phyloP scores from a whole-genome alignment of 1,140 invertebrate genomes.

The Pogonognathellus flavescens region DNA sequence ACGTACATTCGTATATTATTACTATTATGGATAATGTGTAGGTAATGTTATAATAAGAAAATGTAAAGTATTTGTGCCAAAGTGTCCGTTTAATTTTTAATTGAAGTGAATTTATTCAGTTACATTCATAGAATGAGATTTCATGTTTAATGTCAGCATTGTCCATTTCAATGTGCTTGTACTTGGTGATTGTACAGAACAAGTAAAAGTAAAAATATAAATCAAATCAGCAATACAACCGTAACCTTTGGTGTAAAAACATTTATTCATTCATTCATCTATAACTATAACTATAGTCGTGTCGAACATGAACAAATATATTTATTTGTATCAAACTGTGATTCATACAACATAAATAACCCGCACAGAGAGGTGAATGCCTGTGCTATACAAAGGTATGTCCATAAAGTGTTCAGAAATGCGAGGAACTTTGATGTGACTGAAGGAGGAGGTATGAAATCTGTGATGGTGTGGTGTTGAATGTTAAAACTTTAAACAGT shows the following conservation, averaged over 20 bases:
- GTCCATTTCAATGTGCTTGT: constrained; percentile 49
- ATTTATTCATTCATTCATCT: too few species aligned
- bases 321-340: too few species aligned
- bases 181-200: constrained; percentile 49
- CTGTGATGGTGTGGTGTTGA: too few species aligned
- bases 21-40: constrained; percentile 5
- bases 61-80: constrained; percentile 48
- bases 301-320: too few species aligned
- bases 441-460: too few species aligned
- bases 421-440: too few species aligned
- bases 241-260: neutral
- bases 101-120: constrained; percentile 37
- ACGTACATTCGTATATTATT: constrained; percentile 21
- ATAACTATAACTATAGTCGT: too few species aligned
- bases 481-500: too few species aligned
- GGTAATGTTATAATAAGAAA: neutral
- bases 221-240: constrained; percentile 22
- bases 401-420: too few species aligned
- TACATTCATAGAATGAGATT: constrained; percentile 47
- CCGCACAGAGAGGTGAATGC: too few species aligned
- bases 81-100: constrained; percentile 50
- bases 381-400: too few species aligned
- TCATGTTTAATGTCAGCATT: constrained; percentile 38
- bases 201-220: constrained; percentile 51
- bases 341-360: too few species aligned